Conservation (phyloP, 2,888 invertebrate species). For the Psylliodes chrysocephalus region DNA sequence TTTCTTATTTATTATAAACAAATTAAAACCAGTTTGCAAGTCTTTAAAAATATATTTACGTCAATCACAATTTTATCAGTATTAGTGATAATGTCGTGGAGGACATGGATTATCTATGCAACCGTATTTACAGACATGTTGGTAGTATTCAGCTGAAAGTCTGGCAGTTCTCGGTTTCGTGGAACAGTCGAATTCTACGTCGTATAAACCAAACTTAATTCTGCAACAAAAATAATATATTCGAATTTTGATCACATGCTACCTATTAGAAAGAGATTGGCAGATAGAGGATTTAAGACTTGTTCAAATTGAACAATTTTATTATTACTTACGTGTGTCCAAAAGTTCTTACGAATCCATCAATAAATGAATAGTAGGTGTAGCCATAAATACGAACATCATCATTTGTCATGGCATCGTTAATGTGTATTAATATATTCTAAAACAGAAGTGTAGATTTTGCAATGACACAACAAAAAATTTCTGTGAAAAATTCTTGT, state of each 20-base stretch:
- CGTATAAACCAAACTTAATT: conserved; percentile 3
- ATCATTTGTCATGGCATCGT: background rate
- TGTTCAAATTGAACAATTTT: too few relatives aligned
- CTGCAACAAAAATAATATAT: too few relatives aligned
- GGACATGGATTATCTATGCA: conserved; percentile 6
- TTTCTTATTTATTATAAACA: too few relatives aligned
- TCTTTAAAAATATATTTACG: too few relatives aligned
- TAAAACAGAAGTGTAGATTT: conserved; percentile 63
- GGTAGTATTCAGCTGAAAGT: conserved; percentile 10
- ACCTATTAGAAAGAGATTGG: too few relatives aligned
- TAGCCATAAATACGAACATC: background rate
- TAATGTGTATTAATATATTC: background rate
- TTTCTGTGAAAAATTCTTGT: too few relatives aligned
- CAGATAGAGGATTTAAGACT: too few relatives aligned
- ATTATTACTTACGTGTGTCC: conserved; percentile 1
- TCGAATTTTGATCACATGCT: too few relatives aligned
- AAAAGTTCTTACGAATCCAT: background rate
- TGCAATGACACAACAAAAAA: too few relatives aligned
- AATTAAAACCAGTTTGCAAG: too few relatives aligned
- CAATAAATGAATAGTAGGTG: background rate
- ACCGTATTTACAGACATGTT: conserved; percentile 1
- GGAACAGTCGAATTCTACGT: conserved; percentile 16
- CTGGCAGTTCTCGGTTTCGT: conserved; percentile 12
- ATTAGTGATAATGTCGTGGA: background rate
- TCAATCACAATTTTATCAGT: too few relatives aligned